Percentiles rank a stretch among this genome's conserved stretches.
Conservation (phyloP, 2,797 vertebrate species). For the Crocidura indochinensis region DNA sequence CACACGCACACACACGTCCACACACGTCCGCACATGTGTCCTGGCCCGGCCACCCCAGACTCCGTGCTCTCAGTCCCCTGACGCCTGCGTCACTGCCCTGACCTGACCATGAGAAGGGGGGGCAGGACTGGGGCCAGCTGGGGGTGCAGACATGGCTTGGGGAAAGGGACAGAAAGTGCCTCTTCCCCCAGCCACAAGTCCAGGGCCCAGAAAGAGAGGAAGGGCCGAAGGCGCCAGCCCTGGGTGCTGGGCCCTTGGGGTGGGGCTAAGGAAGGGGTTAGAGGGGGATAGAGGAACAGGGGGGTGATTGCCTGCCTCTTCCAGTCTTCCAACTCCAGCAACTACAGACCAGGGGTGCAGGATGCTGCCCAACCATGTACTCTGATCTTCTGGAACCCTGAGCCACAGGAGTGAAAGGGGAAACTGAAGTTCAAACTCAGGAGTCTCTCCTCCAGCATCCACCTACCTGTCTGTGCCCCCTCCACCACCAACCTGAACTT, state of each 20-base stretch:
- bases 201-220: neutral
- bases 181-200: neutral
- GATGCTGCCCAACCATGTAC: too few relatives aligned
- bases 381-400: too few relatives aligned
- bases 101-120: slow-evolving; percentile 71
- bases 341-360: too few relatives aligned
- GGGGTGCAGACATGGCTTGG: neutral
- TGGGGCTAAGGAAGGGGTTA: neutral
- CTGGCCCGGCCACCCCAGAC: slow-evolving; percentile 12
- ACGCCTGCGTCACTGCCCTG: slow-evolving; percentile 84
- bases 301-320: too few relatives aligned
- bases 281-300: neutral
- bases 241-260: neutral
- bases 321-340: too few relatives aligned
- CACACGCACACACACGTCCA: slow-evolving; percentile 78
- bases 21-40: slow-evolving; percentile 71
- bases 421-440: too few relatives aligned
- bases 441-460: too few relatives aligned
- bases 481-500: too few relatives aligned
- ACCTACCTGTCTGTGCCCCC: too few relatives aligned
- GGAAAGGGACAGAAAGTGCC: neutral
- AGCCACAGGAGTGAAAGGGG: too few relatives aligned
- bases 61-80: slow-evolving; percentile 55
- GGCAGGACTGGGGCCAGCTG: slow-evolving; percentile 24
- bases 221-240: neutral